Evolutionary conservation across 2,888 invertebrate genomes (phyloP).

Genomic region (Coenonympha arcania): DNA sequence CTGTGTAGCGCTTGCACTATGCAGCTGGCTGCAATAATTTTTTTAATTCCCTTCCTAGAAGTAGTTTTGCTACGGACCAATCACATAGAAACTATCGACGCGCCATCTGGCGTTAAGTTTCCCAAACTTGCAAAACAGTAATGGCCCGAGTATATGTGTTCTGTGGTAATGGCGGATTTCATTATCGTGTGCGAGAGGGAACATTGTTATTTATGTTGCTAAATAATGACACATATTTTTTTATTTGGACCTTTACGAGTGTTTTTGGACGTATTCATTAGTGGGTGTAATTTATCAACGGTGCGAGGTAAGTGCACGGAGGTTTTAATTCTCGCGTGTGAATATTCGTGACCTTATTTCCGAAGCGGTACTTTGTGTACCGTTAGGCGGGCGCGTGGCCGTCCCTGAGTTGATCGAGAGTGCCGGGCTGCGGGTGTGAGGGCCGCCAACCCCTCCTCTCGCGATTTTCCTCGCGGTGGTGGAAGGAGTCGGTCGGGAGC

Average conservation of each 20-base stretch:
- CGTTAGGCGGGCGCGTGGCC: conserved; percentile 69
- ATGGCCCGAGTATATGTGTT: too few species aligned
- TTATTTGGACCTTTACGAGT: conserved; percentile 12
- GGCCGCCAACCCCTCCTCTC: conserved; percentile 69
- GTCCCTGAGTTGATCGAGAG: conserved; percentile 49
- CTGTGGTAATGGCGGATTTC: conserved; percentile 66
- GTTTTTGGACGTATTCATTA: conserved; percentile 5
- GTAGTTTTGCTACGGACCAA: conserved; percentile 39
- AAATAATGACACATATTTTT: conserved; percentile 27
- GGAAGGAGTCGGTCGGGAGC: conserved; percentile 72
- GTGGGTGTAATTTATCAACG: conserved; percentile 10
- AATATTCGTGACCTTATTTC: conserved; percentile 70
- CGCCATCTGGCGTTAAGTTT: conserved; percentile 56
- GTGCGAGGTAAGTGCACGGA: conserved; percentile 40
- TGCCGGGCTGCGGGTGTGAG: conserved; percentile 46
- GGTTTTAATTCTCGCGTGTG: conserved; percentile 27
- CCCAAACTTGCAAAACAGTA: conserved; percentile 45
- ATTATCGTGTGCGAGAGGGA: conserved; percentile 56
- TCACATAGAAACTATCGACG: conserved; percentile 33
- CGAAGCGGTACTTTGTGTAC: conserved; percentile 65
- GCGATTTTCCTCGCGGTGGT: conserved; percentile 64
- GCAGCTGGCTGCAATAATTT: not conserved
- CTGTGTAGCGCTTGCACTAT: too few species aligned
- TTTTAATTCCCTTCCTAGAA: not conserved
- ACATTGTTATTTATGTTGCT: conserved; percentile 38